A percentile compares a stretch with the other conserved stretches of the same genome.
phyloP scores from a whole-genome alignment of 2,113 vertebrate genomes.

The Cynoglossus semilaevis region DNA sequence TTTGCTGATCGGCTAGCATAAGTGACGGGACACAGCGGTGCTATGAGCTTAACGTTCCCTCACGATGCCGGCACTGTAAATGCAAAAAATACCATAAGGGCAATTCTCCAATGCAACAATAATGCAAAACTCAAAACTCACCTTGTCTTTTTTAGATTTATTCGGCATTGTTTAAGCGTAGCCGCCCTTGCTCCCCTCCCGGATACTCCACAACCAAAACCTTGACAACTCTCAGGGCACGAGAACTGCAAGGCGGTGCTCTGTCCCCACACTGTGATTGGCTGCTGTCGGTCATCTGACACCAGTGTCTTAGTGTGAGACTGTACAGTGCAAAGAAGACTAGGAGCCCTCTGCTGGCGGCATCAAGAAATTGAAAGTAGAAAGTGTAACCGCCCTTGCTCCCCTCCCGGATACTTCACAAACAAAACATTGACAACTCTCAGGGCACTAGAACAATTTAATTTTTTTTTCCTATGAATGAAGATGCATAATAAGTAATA shows the following conservation, averaged over 20 bases:
- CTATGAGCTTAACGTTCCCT: conserved; percentile 5
- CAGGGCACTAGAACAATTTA: conserved; percentile 17
- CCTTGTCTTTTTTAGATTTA: conserved; percentile 96
- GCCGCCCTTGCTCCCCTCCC: conserved; percentile 64
- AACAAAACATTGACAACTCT: not conserved
- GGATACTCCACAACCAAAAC: conserved; percentile 60
- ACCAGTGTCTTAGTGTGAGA: rapidly evolving
- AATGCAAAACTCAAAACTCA: conserved; percentile 61
- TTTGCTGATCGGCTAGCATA: conserved; percentile 40
- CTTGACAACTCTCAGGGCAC: conserved; percentile 60
- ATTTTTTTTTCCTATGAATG: too few species aligned
- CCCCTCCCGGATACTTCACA: conserved; percentile 50
- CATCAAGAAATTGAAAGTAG: not conserved
- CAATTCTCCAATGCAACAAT: too few species aligned
- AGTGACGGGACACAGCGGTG: conserved; percentile 39
- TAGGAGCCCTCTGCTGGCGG: conserved; percentile 27
- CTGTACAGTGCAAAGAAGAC: rapidly evolving
- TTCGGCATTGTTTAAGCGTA: conserved; percentile 86
- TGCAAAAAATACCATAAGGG: not conserved
- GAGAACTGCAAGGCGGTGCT: conserved; percentile 38
- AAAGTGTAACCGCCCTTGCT: conserved; percentile 2
- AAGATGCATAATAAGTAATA: too few species aligned
- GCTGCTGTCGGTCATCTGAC: conserved; percentile 64
- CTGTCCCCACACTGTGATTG: conserved; percentile 48
- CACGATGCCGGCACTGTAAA: not conserved